Base-by-base conservation (phyloP, 2,797 vertebrate genomes). In the Pangasius mekongensis region DNA sequence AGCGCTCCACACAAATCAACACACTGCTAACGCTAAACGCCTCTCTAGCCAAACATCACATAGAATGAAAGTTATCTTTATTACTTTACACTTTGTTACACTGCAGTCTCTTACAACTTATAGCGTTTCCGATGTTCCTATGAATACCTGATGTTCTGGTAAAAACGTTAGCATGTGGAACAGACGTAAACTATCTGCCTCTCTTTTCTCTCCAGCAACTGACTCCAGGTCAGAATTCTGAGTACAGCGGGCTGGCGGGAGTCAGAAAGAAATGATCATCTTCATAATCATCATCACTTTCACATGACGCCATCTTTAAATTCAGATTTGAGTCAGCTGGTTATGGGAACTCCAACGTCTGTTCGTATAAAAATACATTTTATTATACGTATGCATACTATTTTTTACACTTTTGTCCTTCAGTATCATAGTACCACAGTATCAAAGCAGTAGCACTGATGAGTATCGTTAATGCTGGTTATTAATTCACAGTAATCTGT, bases 191-290 rank as follows among this genome's bases (percentile, higher is more conserved):
- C 36, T 33, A 33, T 49, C 62, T 22, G 0, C 62, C 5, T 62
- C 18, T 80, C 1, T 81, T 60, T 73, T 60, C 66, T 43, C 2
- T 47, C 13, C 39, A 89, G 88, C 30, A 0, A 39, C 58, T 89
- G 54, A 56, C 24, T n/a, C 11, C 76, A 30, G 84, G 66, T 76
- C 84, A 89, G n/a, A 30, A 0, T 27, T 74, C 84, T 1, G 84
- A 82, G 58, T 89, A 89, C 84, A 82, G 78, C 20, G 11, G 56
- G 20, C 66, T 89, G 74, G 47, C 27, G 22, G 69, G n/a, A 20
- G 27, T 11, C 52, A 18, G 54, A 54, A 64, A 33, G 27, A 74
- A 43, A 22, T 89, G 76, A 89, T 43, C 56, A 16, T 74, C 84
- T 1, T 74, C 84, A 64, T n/a, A 8, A 83, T 58, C 27, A 71